A percentile compares a stretch with the other conserved stretches of the same genome.
Conservation (phyloP, 92 coral and sea anemone genomes). For the Palythoa caribaeorum region DNA sequence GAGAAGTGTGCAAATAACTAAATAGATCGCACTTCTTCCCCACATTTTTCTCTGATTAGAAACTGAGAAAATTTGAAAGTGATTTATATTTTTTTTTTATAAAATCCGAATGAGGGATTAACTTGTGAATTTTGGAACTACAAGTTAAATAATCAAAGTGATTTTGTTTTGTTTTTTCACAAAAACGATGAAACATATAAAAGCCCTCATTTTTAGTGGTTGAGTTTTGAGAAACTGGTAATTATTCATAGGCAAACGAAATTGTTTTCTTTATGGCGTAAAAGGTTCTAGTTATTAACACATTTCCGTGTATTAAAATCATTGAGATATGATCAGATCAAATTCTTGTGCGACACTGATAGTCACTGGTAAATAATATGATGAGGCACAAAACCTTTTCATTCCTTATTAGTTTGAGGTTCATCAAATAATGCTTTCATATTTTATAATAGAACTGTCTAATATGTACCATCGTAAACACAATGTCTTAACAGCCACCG, state of each 20-base stretch:
- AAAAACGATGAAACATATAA: constrained; percentile 7
- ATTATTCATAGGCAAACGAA: constrained; percentile 22
- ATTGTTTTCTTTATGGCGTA: constrained; percentile 41
- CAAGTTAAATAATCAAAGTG: background rate
- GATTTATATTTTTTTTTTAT: background rate
- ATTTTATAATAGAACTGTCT: background rate
- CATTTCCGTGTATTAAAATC: constrained; percentile 44
- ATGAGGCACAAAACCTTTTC: constrained; percentile 9
- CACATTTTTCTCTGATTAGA: background rate
- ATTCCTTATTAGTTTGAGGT: constrained; percentile 25
- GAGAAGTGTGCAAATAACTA: background rate
- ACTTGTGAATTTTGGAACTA: background rate
- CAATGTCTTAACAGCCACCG: background rate
- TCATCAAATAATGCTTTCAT: constrained; percentile 30
- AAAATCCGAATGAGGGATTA: background rate
- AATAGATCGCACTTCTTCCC: background rate
- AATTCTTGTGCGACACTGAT: constrained; percentile 26
- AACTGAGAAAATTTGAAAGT: background rate
- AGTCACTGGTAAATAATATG: constrained; percentile 4
- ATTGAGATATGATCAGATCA: constrained; percentile 44
- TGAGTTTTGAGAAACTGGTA: constrained; percentile 4
- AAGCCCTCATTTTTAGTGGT: constrained; percentile 12
- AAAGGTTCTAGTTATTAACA: constrained; percentile 47
- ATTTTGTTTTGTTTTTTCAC: background rate
- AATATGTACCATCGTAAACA: background rate